Percentiles rank a stretch among this genome's conserved stretches.
Evolutionary conservation across 2,113 vertebrate genomes (phyloP).

Genomic region (Dascyllus trimaculatus): DNA sequence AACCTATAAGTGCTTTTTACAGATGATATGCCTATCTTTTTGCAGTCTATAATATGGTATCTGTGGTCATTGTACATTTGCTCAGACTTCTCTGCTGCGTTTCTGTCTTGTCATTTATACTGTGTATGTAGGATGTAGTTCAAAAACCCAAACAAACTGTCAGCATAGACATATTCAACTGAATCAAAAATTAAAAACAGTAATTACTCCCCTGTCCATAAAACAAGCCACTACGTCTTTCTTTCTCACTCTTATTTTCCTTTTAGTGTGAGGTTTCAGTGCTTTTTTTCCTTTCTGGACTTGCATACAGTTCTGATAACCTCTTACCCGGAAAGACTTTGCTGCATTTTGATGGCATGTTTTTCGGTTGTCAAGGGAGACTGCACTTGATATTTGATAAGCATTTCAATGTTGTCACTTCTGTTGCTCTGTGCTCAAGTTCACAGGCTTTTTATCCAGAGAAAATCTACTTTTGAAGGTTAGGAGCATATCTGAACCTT

Average conservation of each 20-base stretch:
- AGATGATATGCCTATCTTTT: background rate
- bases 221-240: background rate
- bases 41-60: background rate
- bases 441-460: conserved; percentile 24
- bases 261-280: background rate
- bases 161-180: background rate
- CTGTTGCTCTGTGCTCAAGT: conserved; percentile 37
- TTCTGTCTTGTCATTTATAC: background rate
- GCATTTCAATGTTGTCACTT: conserved; percentile 34
- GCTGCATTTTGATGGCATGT: conserved; percentile 22
- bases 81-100: background rate
- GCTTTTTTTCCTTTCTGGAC: background rate
- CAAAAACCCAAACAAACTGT: background rate
- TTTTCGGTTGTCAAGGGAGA: conserved; percentile 20
- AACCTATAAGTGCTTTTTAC: too few species aligned
- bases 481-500: conserved; percentile 14
- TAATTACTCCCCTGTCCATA: background rate
- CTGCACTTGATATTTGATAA: conserved; percentile 42
- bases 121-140: too few species aligned
- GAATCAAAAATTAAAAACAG: too few species aligned
- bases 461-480: conserved; percentile 40
- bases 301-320: conserved; percentile 5
- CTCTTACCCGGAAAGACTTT: conserved; percentile 12
- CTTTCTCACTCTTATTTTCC: background rate
- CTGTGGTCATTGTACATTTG: background rate